Base-by-base conservation (phyloP, 2,113 vertebrate genomes). In the Ciconia maguari region DNA sequence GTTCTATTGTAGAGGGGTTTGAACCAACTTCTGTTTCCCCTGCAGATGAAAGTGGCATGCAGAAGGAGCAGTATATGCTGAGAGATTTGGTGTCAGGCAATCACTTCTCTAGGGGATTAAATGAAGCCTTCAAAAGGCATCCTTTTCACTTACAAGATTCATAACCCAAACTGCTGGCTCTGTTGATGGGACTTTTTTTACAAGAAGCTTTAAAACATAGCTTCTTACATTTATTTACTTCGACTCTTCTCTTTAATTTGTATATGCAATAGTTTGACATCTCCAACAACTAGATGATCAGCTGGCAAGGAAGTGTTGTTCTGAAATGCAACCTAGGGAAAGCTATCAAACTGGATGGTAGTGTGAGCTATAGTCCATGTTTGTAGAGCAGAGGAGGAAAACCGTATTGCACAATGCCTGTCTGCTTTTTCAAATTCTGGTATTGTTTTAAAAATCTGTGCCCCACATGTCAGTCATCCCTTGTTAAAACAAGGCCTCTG, bases 401-500 rank as follows among this genome's bases (percentile, higher is more conserved):
- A 32, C 19, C 0, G 1, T 26, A 41, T 64, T 58, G 57, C 58
- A 51, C 51, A 49, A 32, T 7, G 42, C 41, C 34, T 71, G 16
- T 74, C 54, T 88, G 62, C 32, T 74, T 83, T 87, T 92, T 49
- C 52, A 48, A 66, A 55, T 94, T 87, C 92, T 90, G 46, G 55
- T 54, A 8, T 72, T 89, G 41, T 96, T 93, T 91, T 64, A 79
- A 92, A 93, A 94, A 61, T 84, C 55, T 0, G 0, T 94, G 83
- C 36, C 77, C 30, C 36, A 13, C 27, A 10, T 42, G 85, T 82
- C 70, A 96, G 92, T 95, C 80, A 79, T 83, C 85, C 82, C 88
- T 29, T 92, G 76, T 84, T 90, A 84, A 81, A 93, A 81, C 24
- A 75, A 65, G 72, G 48, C 83, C 61, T 87, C 69, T 91, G 91